A percentile compares a stretch with the other conserved stretches of the same genome.
phyloP scores from a whole-genome alignment of 35 echinoderm and acorn worm genomes.

The Diadema setosum region DNA sequence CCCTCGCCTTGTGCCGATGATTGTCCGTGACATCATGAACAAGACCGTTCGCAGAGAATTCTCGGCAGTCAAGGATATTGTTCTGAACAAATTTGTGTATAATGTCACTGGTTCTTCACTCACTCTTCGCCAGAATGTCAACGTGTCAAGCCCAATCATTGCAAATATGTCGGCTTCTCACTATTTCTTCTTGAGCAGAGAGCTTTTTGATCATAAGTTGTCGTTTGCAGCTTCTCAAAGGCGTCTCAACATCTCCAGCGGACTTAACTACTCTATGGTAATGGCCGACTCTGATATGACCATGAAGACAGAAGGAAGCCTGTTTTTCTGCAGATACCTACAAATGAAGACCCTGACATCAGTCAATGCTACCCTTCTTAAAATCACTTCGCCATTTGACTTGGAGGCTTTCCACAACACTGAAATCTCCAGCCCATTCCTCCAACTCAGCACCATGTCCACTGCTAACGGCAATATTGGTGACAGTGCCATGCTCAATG shows the following conservation, averaged over 20 bases:
- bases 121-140: slow-evolving; percentile 9
- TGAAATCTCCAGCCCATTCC: neutral
- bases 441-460: neutral
- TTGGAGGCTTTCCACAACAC: neutral
- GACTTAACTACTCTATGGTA: neutral
- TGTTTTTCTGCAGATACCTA: neutral
- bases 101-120: slow-evolving; percentile 61
- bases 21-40: slow-evolving; percentile 30
- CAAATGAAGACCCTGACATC: slow-evolving; percentile 8
- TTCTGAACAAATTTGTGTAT: slow-evolving; percentile 23
- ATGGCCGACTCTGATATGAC: neutral
- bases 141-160: neutral
- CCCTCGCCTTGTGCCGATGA: neutral
- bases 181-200: neutral
- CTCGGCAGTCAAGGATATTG: slow-evolving; percentile 3
- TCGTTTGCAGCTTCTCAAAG: neutral
- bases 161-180: neutral
- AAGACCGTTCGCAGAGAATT: slow-evolving; percentile 48
- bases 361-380: neutral
- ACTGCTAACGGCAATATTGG: neutral
- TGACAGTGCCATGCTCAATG: neutral
- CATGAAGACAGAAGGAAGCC: neutral
- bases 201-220: neutral
- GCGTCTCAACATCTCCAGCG: neutral
- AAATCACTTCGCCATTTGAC: neutral